These are phyloP conservation scores for Epirrhoe alternata DNA, from an alignment of 2,888 invertebrate species.

Conservation along the genomic window DNA sequence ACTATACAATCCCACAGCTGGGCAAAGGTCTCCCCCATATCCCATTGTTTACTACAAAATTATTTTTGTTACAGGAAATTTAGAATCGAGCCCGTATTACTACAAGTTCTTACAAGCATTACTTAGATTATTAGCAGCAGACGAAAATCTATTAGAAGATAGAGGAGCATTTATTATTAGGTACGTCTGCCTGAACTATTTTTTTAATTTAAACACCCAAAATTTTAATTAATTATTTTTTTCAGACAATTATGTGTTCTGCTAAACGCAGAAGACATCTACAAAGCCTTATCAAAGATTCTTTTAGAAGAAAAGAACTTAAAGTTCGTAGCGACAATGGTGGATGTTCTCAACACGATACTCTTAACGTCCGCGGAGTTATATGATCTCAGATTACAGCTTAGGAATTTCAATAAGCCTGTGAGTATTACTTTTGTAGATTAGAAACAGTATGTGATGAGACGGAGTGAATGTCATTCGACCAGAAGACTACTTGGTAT, in stretches of 20 bases:
- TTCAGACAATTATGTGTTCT: conserved; percentile 95
- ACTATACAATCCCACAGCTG: too few relatives aligned
- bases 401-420: conserved; percentile 81
- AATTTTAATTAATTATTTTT: too few relatives aligned
- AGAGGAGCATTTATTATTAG: conserved; percentile 98
- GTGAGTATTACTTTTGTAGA: conserved; percentile 38
- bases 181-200: conserved; percentile 77
- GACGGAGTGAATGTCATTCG: too few relatives aligned
- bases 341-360: conserved; percentile 96
- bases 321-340: conserved; percentile 95
- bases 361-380: conserved; percentile 97
- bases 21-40: too few relatives aligned
- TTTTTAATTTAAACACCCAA: too few relatives aligned
- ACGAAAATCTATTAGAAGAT: conserved; percentile 94
- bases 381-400: conserved; percentile 92
- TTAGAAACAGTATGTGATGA: conserved; percentile 7
- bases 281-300: conserved; percentile 93
- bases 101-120: conserved; percentile 95
- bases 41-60: conserved; percentile 61
- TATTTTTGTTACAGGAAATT: conserved; percentile 56
- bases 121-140: conserved; percentile 93
- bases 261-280: conserved; percentile 97
- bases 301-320: conserved; percentile 91
- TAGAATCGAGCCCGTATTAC: conserved; percentile 87
- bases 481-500: too few relatives aligned